Evolutionary conservation across 2,888 invertebrate species (phyloP).

Genomic region (Biston stratarius): DNA sequence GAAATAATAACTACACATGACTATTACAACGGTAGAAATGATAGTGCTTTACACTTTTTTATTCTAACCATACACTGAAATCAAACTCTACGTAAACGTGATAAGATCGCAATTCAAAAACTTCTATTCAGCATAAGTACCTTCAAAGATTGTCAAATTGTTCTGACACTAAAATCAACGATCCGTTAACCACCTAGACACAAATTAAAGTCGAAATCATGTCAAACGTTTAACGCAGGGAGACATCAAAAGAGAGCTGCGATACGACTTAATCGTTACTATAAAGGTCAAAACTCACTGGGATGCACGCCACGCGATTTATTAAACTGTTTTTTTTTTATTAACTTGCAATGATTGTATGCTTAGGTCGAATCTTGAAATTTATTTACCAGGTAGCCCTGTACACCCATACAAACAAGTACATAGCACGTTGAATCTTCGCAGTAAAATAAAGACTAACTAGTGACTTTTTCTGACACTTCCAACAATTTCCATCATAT

Average conservation of each 20-base stretch:
- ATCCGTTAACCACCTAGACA: constrained; percentile 13
- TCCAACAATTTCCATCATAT: too few species aligned
- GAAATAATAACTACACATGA: too few species aligned
- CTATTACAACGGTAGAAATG: too few species aligned
- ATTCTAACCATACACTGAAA: background rate
- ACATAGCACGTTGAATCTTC: too few species aligned
- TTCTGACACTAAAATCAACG: constrained; percentile 2
- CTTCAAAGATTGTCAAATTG: constrained; percentile 8
- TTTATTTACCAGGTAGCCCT: too few species aligned
- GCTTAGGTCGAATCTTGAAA: too few species aligned
- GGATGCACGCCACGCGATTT: background rate
- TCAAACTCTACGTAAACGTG: background rate
- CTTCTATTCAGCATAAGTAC: background rate
- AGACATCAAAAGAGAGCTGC: constrained; percentile 38
- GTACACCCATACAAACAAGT: too few species aligned
- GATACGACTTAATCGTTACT: background rate
- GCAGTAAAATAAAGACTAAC: too few species aligned
- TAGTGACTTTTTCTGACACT: too few species aligned
- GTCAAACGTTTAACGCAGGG: constrained; percentile 37
- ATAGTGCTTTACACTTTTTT: too few species aligned
- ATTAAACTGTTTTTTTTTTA: too few species aligned
- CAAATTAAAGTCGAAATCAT: constrained; percentile 35
- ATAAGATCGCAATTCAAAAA: background rate
- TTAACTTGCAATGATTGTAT: too few species aligned
- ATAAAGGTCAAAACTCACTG: background rate